These are phyloP conservation scores for Melanerpes formicivorus DNA, from an alignment of 2,113 vertebrate genomes.

Conservation along the genomic window DNA sequence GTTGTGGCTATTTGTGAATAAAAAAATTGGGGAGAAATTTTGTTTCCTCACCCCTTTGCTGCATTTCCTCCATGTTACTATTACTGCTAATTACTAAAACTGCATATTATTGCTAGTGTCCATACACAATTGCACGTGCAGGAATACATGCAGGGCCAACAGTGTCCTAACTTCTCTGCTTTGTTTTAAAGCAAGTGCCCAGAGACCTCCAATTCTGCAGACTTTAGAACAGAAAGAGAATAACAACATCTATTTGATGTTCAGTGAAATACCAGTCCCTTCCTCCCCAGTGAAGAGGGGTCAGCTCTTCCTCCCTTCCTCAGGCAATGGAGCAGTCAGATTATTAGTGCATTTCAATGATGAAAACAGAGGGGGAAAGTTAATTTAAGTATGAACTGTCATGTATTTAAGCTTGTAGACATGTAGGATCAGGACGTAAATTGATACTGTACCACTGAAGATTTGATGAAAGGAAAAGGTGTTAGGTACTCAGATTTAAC, in stretches of 20 bases:
- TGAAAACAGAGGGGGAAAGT: not conserved
- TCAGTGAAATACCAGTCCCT: not conserved
- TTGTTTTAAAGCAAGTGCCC: not conserved
- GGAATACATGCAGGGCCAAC: not conserved
- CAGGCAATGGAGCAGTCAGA: not conserved
- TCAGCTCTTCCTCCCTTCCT: slow-evolving; percentile 5
- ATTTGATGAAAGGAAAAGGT: slow-evolving; percentile 17
- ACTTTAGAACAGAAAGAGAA: not conserved
- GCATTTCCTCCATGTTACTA: not conserved
- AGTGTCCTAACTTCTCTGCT: not conserved
- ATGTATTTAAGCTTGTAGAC: not conserved
- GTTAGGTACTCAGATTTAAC: not conserved
- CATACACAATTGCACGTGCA: not conserved
- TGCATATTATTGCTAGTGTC: not conserved
- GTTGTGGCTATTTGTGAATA: not conserved
- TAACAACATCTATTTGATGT: not conserved
- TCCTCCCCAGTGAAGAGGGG: not conserved
- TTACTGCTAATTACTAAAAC: not conserved
- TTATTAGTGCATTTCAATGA: not conserved
- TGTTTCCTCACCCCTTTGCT: not conserved
- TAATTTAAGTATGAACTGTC: slow-evolving; percentile 7
- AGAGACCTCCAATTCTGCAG: not conserved
- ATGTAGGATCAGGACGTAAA: slow-evolving; percentile 18
- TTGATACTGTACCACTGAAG: not conserved
- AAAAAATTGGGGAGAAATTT: not conserved